Evolutionary conservation across 2,888 invertebrate genomes (phyloP).

Genomic region (Desoria tigrina): DNA sequence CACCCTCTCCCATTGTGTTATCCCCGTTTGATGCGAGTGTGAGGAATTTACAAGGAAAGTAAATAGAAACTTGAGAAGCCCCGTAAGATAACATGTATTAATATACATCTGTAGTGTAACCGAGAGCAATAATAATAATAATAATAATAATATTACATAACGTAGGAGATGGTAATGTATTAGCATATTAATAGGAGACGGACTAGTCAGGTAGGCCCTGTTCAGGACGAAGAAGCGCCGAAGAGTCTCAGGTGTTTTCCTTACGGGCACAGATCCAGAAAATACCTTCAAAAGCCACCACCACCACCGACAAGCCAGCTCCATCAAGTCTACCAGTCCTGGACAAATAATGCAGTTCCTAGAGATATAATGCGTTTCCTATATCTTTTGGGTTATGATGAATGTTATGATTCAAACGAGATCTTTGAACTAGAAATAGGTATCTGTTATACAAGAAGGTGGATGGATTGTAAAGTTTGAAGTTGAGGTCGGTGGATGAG

Average conservation of each 20-base stretch:
- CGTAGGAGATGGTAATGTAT: conserved; percentile 19
- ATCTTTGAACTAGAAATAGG: too few species aligned
- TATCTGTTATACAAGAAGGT: too few species aligned
- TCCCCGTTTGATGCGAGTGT: too few species aligned
- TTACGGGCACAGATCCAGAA: conserved; percentile 24
- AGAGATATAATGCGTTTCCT: too few species aligned
- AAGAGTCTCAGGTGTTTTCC: conserved; percentile 53
- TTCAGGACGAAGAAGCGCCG: conserved; percentile 42
- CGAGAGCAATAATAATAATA: not conserved
- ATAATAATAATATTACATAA: not conserved
- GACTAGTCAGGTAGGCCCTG: not conserved
- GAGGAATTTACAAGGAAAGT: conserved; percentile 7
- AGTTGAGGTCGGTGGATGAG: not conserved
- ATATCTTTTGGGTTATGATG: too few species aligned
- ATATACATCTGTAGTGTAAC: not conserved
- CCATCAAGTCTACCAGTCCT: conserved; percentile 13
- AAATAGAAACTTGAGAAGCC: not conserved
- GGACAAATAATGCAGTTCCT: too few species aligned
- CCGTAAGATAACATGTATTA: not conserved
- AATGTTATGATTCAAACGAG: too few species aligned
- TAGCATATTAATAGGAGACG: conserved; percentile 48
- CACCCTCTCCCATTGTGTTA: too few species aligned
- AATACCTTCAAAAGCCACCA: conserved; percentile 17
- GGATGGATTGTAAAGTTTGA: too few species aligned
- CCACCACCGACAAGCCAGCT: too few species aligned